Evolutionary conservation across 2,797 vertebrate genomes (phyloP), one percentile per base, ranked within the genome.

Genomic region (Pelochelys cantorii): DNA sequence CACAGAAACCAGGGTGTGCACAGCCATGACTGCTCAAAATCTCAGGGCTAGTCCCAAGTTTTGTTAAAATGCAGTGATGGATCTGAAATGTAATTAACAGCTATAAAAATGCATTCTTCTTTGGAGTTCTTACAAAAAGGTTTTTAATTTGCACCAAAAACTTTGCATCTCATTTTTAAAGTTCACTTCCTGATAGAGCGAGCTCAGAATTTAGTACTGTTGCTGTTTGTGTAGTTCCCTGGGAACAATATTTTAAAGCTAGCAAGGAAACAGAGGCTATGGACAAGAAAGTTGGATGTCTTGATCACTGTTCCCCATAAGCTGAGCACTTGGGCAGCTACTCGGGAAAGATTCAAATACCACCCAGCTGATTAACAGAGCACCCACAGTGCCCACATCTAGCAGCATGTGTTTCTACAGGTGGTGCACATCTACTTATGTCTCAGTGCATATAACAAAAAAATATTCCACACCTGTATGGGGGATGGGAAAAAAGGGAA

Each of bases 131-230:
- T 95, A 94, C 87, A 95, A 95, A 91, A 94, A 91, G 86, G 87
- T 91, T 97, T 96, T 65, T 15, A 94, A 96, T 97, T 96, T 97
- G 95, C 95, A 90, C 29, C 65, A 83, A 96, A 96, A 96, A 94
- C 89, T 96, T 94, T 94, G 85, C 96, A 85, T 95, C 95, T 96
- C 92, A 93, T 93, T 88, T 97, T 94, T 95, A 60, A 90, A 87
- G 83, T 78, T 86, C 90, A 83, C 31, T 18, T 86, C 87, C 84
- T 83, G 94, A 6, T 14, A 86, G 87, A 79, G 52, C 81, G 74
- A 81, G 54, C 60, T 27, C 11, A 53, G 14, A 55, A 34, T n/a
- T 42, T 11, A n/a, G 86, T 80, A 8, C 1, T 7, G 53, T 29
- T 6, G 82, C 83, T 31, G 88, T 79, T 89, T 90, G 20, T 4